Evolutionary conservation across 1,140 invertebrate genomes (phyloP).

Genomic region (Ectropis grisescens): DNA sequence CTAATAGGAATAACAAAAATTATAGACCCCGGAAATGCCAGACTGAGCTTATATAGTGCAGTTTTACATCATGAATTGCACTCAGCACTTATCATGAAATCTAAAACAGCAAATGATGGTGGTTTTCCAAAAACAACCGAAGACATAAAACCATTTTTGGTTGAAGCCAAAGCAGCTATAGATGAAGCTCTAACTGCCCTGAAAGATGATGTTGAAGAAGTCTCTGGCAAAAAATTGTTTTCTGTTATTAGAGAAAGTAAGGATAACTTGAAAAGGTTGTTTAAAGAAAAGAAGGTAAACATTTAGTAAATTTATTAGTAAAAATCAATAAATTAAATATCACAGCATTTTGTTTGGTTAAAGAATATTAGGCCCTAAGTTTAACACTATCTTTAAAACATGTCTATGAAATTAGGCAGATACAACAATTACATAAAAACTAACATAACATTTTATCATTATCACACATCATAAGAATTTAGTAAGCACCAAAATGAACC

Average conservation of each 20-base stretch:
- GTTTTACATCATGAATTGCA: conserved; percentile 79
- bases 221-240: conserved; percentile 46
- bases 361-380: too few relatives aligned
- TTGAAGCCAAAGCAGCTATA: conserved; percentile 41
- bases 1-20: conserved; percentile 74
- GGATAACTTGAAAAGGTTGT: conserved; percentile 43
- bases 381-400: too few relatives aligned
- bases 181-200: conserved; percentile 33
- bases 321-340: too few relatives aligned
- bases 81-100: conserved; percentile 70
- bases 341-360: too few relatives aligned
- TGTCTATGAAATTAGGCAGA: too few relatives aligned
- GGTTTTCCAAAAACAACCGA: conserved; percentile 22
- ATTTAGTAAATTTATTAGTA: conserved; percentile 27
- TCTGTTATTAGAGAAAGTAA: conserved; percentile 48
- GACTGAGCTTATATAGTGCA: conserved; percentile 79
- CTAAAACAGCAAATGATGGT: conserved; percentile 62
- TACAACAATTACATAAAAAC: too few relatives aligned
- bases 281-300: conserved; percentile 38
- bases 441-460: too few relatives aligned
- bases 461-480: too few relatives aligned
- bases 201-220: conserved; percentile 58
- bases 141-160: conserved; percentile 33
- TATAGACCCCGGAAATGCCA: conserved; percentile 78
- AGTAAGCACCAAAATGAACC: too few relatives aligned